Base-by-base conservation (phyloP, 2,888 invertebrate genomes). In the Cremastinae sp. region DNA sequence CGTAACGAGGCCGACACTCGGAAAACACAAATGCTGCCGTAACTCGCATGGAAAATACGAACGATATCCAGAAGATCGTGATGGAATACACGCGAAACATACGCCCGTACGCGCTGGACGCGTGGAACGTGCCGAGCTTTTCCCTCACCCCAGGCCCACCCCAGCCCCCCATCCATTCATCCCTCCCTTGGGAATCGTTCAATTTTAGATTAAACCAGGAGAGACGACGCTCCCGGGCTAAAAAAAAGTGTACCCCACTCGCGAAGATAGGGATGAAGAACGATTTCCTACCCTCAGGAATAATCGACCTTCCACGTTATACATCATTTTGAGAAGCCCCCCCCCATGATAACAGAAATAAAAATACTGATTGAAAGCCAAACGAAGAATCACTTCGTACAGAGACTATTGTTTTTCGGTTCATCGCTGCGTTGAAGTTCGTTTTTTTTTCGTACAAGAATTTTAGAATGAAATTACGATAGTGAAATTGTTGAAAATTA, bases 111-210 rank as follows among this genome's bases (percentile, higher is more conserved):
- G 54, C 62, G 53, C 10, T 51, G 58, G 38, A 69, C 72, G 72
- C 62, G 72, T 47, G 45, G 58, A 53, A 68, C 72, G 68, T 72
- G 59, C 72, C 68, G 62, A 64, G 68, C 64, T 45, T 49, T 45
- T 45, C 51, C 62, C 36, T 72, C 72, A 68, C 64, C 53, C 75
- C 66, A 49, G n/a, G n/a, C n/a, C n/a, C n/a, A n/a, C n/a, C n/a
- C 65, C 41, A 43, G 51, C 62, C 75, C 76, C 59, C 51, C 61
- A 61, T 64, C 64, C 59, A 68, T 59, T 76, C 70, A 69, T 71
- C 70, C 65, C 68, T 80, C 81, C 80, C 58, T 61, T n/a, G 87
- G 86, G 84, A 85, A 86, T 85, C 82, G 84, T 85, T 85, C 85
- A 85, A 84, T 87, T 87, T 84, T 82, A 84, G 83, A 83, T 83